Evolutionary conservation across 2,888 invertebrate genomes (phyloP), one percentile per base, ranked within the genome.

Genomic region (Listrodromus nycthemerus): DNA sequence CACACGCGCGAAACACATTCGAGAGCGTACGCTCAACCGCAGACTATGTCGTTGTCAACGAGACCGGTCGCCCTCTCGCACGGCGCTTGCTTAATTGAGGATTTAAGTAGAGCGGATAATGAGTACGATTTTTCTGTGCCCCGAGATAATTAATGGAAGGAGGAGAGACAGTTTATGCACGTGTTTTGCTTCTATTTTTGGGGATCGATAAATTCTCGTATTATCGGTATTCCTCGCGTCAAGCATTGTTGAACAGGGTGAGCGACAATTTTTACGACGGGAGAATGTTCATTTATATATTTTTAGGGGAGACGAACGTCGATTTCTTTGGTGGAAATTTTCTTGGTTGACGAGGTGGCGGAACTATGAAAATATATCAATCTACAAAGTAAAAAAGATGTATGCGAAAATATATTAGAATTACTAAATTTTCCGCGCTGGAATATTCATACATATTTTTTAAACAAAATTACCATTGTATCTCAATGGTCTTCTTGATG

Each of bases 11-110:
- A 65, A 19, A 19, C 33, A n/a, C n/a, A 61, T 58, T 16, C 63
- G n/a, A 65, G 41, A 33, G 10, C 65, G 2, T 37, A 19, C 37
- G 24, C 65, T 4, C 19, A 37, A 65, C 19, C 37, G 21, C 33
- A 37, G 33, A 41, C 65, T 13, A 4, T 10, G 8, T 16, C 27
- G 37, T 65, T 65, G 65, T 65, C 65, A 65, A 65, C 37, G 37
- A 13, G 55, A 37, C 24, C 84, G 80, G 55, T 21, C 48, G 41
- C 67, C 27, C 74, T 63, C 75, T 61, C 30, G 27, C 16, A 61
- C 41, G 13, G 2, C 30, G 4, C 16, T 61, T n/a, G 16, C 30
- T 61, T 27, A 30, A 61, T 16, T 61, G 16, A 61, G 4, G 6
- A 16, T 30, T 61, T 16, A 27, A 61, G 27, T n/a, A 30, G 30